phyloP scores from a whole-genome alignment of 2,888 invertebrate genomes.

The Chalcis sispes region DNA sequence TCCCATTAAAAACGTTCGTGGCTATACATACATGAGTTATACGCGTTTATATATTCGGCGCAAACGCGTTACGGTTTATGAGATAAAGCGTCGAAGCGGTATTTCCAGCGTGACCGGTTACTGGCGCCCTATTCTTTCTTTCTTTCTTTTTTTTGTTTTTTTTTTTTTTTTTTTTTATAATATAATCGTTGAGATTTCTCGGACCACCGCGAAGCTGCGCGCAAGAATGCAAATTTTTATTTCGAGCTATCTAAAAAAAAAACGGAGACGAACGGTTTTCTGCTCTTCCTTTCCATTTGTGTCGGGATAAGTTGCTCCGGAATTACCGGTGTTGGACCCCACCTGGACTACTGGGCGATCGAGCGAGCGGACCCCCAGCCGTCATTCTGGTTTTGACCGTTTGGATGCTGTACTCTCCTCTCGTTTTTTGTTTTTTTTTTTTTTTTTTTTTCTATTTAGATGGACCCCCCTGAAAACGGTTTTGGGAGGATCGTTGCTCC shows the following conservation, averaged over 20 bases:
- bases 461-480: conserved; percentile 43
- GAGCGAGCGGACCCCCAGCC: conserved; percentile 71
- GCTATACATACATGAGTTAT: background rate
- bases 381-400: conserved; percentile 68
- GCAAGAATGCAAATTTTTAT: conserved; percentile 59
- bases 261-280: conserved; percentile 9
- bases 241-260: background rate
- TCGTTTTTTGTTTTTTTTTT: conserved; percentile 12
- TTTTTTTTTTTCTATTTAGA: conserved; percentile 19
- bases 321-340: conserved; percentile 74
- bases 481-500: background rate
- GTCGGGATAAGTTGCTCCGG: conserved; percentile 60
- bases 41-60: background rate
- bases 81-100: conserved; percentile 28
- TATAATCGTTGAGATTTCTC: conserved; percentile 9
- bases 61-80: conserved; percentile 11
- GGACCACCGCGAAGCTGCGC: conserved; percentile 60
- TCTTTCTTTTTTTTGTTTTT: too few relatives aligned
- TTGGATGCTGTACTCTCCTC: conserved; percentile 53
- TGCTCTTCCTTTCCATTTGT: conserved; percentile 19
- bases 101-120: conserved; percentile 59
- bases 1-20: conserved; percentile 43
- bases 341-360: conserved; percentile 71
- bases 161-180: too few relatives aligned
- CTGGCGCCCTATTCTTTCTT: conserved; percentile 2